These are phyloP conservation scores for Trochalopteron elliotii DNA, from an alignment of 2,113 vertebrate genomes.

Conservation along the genomic window DNA sequence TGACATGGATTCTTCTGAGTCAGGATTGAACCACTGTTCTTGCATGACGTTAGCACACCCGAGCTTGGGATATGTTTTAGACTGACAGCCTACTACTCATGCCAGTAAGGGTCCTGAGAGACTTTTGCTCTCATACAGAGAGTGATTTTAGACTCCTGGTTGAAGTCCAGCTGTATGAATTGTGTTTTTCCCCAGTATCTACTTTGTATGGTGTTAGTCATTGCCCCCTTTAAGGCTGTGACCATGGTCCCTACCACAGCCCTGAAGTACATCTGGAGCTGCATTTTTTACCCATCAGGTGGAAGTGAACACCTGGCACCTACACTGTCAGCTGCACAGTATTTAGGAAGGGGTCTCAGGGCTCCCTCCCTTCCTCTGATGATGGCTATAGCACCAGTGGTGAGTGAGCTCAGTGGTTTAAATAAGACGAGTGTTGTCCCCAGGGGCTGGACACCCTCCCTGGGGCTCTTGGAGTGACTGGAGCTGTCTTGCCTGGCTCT, in stretches of 20 bases:
- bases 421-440: rapidly evolving
- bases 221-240: neutral
- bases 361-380: rapidly evolving
- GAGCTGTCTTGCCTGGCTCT: neutral
- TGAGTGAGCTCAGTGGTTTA: rapidly evolving
- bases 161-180: neutral
- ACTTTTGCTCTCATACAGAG: neutral
- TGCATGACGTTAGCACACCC: rapidly evolving
- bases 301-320: neutral
- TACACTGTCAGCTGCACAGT: neutral
- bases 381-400: rapidly evolving
- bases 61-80: neutral
- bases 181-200: neutral
- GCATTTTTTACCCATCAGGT: neutral
- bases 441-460: neutral
- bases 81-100: neutral
- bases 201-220: neutral
- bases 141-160: neutral
- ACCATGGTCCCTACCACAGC: neutral
- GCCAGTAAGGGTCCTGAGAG: neutral
- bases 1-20: neutral
- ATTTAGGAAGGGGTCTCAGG: neutral
- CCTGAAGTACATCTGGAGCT: neutral
- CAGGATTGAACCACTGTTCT: neutral
- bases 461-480: neutral